Conservation (phyloP, 2,113 vertebrate genomes). For the Alligator sinensis region DNA sequence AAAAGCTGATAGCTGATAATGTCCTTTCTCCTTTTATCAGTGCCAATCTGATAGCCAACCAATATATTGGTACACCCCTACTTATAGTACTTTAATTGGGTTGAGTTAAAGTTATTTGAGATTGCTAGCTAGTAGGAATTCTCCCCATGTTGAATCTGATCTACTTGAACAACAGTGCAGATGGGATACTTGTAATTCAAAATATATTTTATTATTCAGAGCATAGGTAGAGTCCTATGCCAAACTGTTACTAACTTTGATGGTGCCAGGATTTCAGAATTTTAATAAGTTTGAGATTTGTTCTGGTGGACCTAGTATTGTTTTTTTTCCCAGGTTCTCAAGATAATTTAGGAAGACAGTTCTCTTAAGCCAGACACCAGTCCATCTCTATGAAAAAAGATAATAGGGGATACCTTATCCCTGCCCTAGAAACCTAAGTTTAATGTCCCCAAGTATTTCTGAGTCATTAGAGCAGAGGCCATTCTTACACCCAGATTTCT, state of each 20-base stretch:
- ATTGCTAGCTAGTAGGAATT: no score
- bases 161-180: no score
- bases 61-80: no score
- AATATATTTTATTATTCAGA: slow-evolving; percentile 71
- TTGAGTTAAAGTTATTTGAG: no score
- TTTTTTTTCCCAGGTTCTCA: not conserved
- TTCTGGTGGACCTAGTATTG: not conserved
- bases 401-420: not conserved
- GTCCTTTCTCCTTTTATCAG: no score
- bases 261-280: not conserved
- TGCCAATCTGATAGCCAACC: no score
- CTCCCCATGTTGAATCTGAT: no score
- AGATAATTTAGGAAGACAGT: not conserved
- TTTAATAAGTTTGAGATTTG: not conserved
- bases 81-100: no score
- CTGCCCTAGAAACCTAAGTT: not conserved
- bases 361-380: not conserved
- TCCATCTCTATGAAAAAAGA: not conserved
- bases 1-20: no score
- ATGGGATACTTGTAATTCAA: no score
- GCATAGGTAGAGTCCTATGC: not conserved
- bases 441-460: not conserved
- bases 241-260: not conserved
- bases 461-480: not conserved
- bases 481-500: not conserved